Evolutionary conservation across 2,797 vertebrate species (phyloP), one percentile per base, ranked within the genome.

Genomic region (Kryptolebias ocellatus): DNA sequence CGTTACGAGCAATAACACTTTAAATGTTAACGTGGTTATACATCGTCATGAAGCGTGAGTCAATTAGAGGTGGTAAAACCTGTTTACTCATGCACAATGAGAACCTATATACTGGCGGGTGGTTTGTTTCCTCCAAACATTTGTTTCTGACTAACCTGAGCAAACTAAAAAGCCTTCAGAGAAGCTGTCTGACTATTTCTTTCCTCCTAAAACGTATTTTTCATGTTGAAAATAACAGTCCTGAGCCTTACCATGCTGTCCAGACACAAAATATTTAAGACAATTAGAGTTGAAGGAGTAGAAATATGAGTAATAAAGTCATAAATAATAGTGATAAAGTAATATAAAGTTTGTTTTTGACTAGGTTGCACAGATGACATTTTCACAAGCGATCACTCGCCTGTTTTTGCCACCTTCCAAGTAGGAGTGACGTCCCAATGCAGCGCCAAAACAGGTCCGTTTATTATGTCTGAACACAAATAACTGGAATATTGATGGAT

Each of bases 361-460:
- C 70, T 67, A 96, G 95, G 95, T 60, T 95, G 95, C 81, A 94
- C 95, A 10, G 95, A 96, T 80, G 95, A 96, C 85, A 92, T 96
- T 82, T 94, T 94, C 75, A 94, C 94, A 51, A 96, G 95, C 56
- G 94, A 95, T 70, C 95, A 96, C 84, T 95, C 95, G 1, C 95
- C 95, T 76, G 94, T 96, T 79, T 96, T 95, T 67, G 94, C 94
- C 60, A 95, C 95, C 4, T 96, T 95, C 78, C 91, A 95, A 81
- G 89, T 95, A 16, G 93, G 94, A 54, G 91, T 95, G 61, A 87
- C 84, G 7, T 83, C 91, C 64, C 88, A 79, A 70, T 81, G 86
- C 62, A 72, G 78, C 75, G 76, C 86, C 63, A 94, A 89, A 89
- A 84, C 91, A 94, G 95, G 95, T 96, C 84, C 80, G 5, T 60